phyloP scores from a whole-genome alignment of 2,888 invertebrate species.

The Metallyticus violacea region DNA sequence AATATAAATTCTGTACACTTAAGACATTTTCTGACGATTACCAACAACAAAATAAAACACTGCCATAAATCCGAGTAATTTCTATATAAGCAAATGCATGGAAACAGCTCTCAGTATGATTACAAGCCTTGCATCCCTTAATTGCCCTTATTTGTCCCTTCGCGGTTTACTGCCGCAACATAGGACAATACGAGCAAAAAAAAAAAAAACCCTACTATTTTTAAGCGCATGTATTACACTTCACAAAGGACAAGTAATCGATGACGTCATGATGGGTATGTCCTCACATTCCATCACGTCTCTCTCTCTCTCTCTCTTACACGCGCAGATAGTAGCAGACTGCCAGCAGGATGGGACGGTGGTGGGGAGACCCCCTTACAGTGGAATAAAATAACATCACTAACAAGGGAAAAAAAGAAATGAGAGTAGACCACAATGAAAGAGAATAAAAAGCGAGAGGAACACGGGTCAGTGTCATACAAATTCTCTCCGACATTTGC shows the following conservation, averaged over 20 bases:
- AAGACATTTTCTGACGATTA: too few relatives aligned
- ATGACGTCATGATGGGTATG: not conserved
- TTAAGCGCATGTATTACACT: not conserved
- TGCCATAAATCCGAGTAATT: too few relatives aligned
- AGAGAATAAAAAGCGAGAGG: not conserved
- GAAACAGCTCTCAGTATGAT: too few relatives aligned
- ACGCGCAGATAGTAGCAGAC: not conserved
- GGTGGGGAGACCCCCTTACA: not conserved
- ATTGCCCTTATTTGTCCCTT: too few relatives aligned
- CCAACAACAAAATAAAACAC: too few relatives aligned
- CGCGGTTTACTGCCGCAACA: too few relatives aligned
- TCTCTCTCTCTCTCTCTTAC: not conserved
- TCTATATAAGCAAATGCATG: too few relatives aligned
- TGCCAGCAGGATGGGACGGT: not conserved
- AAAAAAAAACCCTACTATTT: too few relatives aligned
- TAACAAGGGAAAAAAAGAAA: not conserved
- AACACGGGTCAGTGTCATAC: not conserved
- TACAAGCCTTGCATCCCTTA: too few relatives aligned
- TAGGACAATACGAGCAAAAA: too few relatives aligned
- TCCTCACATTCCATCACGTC: not conserved
- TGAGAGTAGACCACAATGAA: not conserved
- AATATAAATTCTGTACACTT: too few relatives aligned
- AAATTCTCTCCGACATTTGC: not conserved
- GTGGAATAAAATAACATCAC: not conserved
- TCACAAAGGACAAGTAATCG: not conserved